Percentiles rank a stretch among this genome's conserved stretches.
Conservation (phyloP, 2,113 vertebrate species). For the Microcebus murinus region DNA sequence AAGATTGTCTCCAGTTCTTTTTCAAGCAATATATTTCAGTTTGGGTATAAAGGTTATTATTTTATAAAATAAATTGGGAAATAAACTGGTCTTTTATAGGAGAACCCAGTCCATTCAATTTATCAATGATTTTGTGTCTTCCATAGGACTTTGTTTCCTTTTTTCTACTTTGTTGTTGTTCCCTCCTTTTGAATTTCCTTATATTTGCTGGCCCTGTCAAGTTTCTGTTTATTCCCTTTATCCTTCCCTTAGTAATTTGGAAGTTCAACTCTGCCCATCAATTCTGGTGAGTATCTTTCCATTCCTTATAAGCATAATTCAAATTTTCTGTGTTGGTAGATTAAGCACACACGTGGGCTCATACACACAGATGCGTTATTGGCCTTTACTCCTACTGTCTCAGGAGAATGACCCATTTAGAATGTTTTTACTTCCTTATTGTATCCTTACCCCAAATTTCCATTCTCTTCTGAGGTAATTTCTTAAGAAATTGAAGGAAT, state of each 20-base stretch:
- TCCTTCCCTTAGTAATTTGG: neutral
- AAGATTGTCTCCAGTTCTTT: neutral
- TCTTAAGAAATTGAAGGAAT: neutral
- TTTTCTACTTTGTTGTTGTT: constrained; percentile 19
- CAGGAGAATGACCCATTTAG: neutral
- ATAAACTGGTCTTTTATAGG: neutral
- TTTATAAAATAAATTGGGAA: constrained; percentile 6
- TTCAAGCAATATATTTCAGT: neutral
- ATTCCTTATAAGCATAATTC: neutral
- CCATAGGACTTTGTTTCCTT: neutral
- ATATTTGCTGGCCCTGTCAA: neutral
- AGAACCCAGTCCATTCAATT: neutral
- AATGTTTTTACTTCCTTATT: neutral
- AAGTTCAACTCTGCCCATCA: neutral
- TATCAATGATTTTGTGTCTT: constrained; percentile 7
- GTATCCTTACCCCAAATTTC: neutral
- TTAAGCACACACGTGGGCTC: neutral
- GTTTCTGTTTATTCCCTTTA: neutral
- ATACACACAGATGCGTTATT: neutral
- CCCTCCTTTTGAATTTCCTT: constrained; percentile 14
- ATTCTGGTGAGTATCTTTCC: neutral
- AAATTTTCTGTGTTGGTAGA: neutral
- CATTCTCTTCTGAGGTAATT: neutral
- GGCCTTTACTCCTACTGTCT: constrained; percentile 19
- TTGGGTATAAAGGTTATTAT: neutral